Percentiles rank a stretch among this genome's conserved stretches.
phyloP scores from a whole-genome alignment of 2,888 invertebrate genomes.

The Chrysomela aeneicollis region DNA sequence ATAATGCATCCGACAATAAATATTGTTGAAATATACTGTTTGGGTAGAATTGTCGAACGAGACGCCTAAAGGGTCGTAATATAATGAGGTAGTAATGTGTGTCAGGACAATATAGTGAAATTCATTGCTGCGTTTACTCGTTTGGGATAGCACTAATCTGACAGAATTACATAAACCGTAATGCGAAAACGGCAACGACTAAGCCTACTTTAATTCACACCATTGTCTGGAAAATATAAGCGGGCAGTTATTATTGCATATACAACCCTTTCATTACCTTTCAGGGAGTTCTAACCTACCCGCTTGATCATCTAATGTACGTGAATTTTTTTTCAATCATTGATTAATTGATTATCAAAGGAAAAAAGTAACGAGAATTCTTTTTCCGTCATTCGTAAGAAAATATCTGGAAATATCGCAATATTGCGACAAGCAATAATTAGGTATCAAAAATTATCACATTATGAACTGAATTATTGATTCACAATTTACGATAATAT shows the following conservation, averaged over 20 bases:
- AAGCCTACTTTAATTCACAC: constrained; percentile 59
- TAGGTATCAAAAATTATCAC: constrained; percentile 14
- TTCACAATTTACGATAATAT: no score
- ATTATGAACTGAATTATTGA: no score
- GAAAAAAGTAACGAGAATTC: no score
- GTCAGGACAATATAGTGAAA: constrained; percentile 59
- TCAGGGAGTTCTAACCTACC: constrained; percentile 32
- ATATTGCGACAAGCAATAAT: no score
- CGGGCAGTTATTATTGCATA: constrained; percentile 41
- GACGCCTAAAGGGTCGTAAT: constrained; percentile 35
- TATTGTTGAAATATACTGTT: not conserved
- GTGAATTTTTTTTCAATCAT: no score
- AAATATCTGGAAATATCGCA: constrained; percentile 3
- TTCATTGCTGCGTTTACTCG: constrained; percentile 59
- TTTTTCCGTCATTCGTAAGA: constrained; percentile 23
- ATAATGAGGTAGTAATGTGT: constrained; percentile 62
- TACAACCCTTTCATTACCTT: constrained; percentile 44
- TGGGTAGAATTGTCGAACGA: constrained; percentile 18
- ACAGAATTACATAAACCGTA: constrained; percentile 61
- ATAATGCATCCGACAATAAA: not conserved
- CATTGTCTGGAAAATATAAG: constrained; percentile 59
- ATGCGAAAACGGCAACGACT: constrained; percentile 54
- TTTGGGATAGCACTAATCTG: constrained; percentile 61
- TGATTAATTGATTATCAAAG: no score
- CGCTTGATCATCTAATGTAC: no score